Percentiles rank a stretch among this genome's conserved stretches.
Evolutionary conservation across 2,113 vertebrate species (phyloP).

Genomic region (Oreotrochilus melanogaster): DNA sequence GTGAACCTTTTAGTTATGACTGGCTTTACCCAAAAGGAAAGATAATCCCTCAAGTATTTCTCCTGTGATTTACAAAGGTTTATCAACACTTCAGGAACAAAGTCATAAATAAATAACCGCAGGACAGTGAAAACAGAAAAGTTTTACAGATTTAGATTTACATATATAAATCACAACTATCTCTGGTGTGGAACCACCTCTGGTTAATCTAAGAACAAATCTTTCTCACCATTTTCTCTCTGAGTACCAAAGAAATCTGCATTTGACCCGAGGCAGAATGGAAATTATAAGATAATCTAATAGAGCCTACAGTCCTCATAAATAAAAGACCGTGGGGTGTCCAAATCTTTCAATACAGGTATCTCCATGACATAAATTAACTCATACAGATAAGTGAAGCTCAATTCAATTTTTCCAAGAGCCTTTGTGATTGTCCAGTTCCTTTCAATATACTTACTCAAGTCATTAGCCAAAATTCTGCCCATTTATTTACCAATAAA

Average conservation of each 20-base stretch:
- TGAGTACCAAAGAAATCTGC: slow-evolving; percentile 13
- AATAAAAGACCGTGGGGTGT: slow-evolving; percentile 4
- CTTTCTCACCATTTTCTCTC: not conserved
- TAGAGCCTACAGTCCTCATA: not conserved
- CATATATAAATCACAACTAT: not conserved
- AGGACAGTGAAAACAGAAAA: not conserved
- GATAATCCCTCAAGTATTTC: not conserved
- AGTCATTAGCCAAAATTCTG: not conserved
- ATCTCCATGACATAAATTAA: not conserved
- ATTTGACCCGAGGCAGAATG: slow-evolving; percentile 24
- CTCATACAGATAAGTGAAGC: not conserved
- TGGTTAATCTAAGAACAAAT: slow-evolving; percentile 5
- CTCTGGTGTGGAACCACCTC: not conserved
- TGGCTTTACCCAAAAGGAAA: not conserved
- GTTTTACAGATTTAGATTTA: not conserved
- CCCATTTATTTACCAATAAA: slow-evolving; percentile 10
- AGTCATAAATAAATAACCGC: not conserved
- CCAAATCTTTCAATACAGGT: not conserved
- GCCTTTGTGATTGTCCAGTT: not conserved
- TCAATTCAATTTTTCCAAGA: not conserved
- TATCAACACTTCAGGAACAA: not conserved
- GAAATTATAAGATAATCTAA: slow-evolving; percentile 51
- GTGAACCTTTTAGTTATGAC: not conserved
- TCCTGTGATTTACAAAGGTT: not conserved
- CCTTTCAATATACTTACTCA: not conserved